Conservation (phyloP, 2,888 invertebrate species). For the Noctua comes region DNA sequence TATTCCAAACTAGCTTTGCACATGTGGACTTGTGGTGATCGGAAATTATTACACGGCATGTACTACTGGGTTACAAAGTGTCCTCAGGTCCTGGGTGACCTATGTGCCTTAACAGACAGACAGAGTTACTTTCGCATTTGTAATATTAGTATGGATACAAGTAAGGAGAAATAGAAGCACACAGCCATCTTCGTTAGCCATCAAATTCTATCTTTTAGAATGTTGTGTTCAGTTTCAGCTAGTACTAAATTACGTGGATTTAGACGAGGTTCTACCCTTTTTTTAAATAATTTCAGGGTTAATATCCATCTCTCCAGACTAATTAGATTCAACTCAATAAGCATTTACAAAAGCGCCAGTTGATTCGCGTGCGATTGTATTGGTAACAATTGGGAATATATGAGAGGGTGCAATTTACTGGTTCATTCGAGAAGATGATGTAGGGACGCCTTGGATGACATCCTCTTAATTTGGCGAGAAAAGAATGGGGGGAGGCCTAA, state of each 20-base stretch:
- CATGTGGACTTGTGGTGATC: neutral
- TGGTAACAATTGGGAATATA: neutral
- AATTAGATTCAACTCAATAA: neutral
- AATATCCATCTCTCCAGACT: constrained; percentile 4
- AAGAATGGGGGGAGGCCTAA: neutral
- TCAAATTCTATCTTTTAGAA: neutral
- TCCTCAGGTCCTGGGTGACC: neutral
- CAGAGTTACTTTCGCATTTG: neutral
- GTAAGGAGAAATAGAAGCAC: neutral
- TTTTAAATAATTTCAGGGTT: neutral
- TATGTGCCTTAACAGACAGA: neutral
- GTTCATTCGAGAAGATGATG: neutral
- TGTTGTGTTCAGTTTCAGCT: neutral
- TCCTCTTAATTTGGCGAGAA: neutral
- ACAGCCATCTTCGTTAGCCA: neutral
- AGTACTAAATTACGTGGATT: neutral
- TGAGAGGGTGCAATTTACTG: no score
- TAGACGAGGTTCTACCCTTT: neutral
- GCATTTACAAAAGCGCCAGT: neutral
- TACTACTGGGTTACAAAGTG: neutral
- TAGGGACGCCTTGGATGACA: neutral
- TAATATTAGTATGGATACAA: neutral
- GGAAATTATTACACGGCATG: neutral
- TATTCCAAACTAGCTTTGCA: neutral
- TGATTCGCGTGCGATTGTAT: neutral